Conservation (phyloP, 2,113 vertebrate species). For the Leptobrachium ailaonicum region DNA sequence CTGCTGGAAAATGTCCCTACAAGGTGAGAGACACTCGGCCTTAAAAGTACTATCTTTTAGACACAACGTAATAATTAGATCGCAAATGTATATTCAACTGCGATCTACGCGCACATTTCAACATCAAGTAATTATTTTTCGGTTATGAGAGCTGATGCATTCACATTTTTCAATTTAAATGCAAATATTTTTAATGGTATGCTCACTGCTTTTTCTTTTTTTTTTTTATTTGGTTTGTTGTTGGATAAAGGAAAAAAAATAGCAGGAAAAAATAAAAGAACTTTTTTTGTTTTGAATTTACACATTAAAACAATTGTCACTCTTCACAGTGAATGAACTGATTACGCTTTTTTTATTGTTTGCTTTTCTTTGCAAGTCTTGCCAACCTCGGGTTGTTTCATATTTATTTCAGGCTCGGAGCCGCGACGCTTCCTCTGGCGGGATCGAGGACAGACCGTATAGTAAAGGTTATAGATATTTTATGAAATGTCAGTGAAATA, state of each 20-base stretch:
- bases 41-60: constrained; percentile 50
- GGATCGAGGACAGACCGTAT: no score
- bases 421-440: no score
- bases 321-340: constrained; percentile 35
- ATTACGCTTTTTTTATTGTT: constrained; percentile 51
- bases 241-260: constrained; percentile 13
- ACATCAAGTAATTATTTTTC: constrained; percentile 61
- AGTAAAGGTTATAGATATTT: no score
- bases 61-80: constrained; percentile 59
- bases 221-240: constrained; percentile 58
- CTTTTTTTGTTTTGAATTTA: constrained; percentile 51
- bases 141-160: constrained; percentile 57
- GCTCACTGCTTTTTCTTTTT: constrained; percentile 53
- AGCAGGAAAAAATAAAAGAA: constrained; percentile 30
- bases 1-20: background rate
- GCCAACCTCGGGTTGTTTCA: background rate
- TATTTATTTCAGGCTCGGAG: no score
- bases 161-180: constrained; percentile 65
- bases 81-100: constrained; percentile 53
- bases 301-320: constrained; percentile 40
- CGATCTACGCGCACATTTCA: constrained; percentile 59
- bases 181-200: constrained; percentile 57
- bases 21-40: constrained; percentile 14
- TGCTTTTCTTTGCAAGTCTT: background rate
- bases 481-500: no score